phyloP scores from a whole-genome alignment of 2,797 vertebrate species.

The Choloepus didactylus region DNA sequence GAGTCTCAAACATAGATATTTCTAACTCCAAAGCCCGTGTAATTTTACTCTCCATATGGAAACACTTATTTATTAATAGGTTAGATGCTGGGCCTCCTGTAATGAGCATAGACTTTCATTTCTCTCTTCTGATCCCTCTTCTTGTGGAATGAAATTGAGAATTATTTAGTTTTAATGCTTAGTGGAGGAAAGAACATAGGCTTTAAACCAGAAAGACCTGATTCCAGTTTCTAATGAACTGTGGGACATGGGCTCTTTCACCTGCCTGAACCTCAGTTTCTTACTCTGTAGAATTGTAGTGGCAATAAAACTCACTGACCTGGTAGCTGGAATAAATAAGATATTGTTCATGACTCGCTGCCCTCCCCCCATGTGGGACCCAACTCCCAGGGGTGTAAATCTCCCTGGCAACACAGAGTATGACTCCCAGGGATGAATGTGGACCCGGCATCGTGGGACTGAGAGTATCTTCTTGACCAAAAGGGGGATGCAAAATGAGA shows the following conservation, averaged over 20 bases:
- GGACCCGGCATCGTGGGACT: too few species aligned
- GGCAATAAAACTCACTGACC: not conserved
- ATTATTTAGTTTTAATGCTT: slow-evolving; percentile 47
- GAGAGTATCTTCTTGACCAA: too few species aligned
- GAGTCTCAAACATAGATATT: not conserved
- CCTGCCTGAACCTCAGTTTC: not conserved
- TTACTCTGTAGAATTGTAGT: not conserved
- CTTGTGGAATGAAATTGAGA: slow-evolving; percentile 3
- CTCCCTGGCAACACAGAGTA: too few species aligned
- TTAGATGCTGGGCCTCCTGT: not conserved
- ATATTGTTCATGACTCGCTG: not conserved
- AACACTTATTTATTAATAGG: slow-evolving; percentile 8
- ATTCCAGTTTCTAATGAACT: slow-evolving; percentile 52
- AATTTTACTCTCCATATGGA: not conserved
- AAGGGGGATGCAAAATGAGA: too few species aligned
- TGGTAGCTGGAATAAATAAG: not conserved
- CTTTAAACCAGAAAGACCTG: slow-evolving; percentile 5
- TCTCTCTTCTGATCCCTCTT: slow-evolving; percentile 2
- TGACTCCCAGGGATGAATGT: too few species aligned
- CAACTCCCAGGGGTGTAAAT: too few species aligned
- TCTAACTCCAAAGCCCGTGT: slow-evolving; percentile 14
- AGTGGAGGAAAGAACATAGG: not conserved
- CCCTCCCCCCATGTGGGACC: too few species aligned
- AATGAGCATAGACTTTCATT: slow-evolving; percentile 45
- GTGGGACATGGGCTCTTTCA: not conserved